phyloP scores from a whole-genome alignment of 2,113 vertebrate genomes.

The Anoura caudifer region DNA sequence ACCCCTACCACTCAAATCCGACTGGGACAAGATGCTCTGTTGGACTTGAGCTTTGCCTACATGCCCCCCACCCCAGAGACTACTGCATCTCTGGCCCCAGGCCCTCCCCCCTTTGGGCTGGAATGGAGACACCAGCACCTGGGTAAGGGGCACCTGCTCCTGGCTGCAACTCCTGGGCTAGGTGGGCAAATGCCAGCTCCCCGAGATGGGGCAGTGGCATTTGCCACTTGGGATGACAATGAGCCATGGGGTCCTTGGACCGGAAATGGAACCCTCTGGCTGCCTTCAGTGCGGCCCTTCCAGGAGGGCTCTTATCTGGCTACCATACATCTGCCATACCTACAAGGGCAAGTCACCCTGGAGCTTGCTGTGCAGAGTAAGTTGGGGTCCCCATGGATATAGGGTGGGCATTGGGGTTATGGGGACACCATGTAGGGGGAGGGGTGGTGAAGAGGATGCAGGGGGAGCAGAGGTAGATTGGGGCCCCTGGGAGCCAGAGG shows the following conservation, averaged over 20 bases:
- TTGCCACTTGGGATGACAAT: conserved; percentile 74
- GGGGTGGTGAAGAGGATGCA: background rate
- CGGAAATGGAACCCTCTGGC: conserved; percentile 85
- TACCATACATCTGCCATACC: conserved; percentile 85
- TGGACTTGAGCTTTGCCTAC: conserved; percentile 84
- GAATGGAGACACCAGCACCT: conserved; percentile 91
- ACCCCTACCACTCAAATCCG: conserved; percentile 70
- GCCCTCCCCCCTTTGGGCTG: conserved; percentile 83
- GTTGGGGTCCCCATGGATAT: conserved; percentile 36
- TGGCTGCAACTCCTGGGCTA: conserved; percentile 82
- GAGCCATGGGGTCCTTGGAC: conserved; percentile 73
- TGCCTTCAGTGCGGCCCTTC: conserved; percentile 78
- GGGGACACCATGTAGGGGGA: background rate
- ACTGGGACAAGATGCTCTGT: conserved; percentile 78
- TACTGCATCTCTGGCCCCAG: conserved; percentile 47
- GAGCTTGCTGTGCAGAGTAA: conserved; percentile 86
- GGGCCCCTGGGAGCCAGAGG: conserved; percentile 39
- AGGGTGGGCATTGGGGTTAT: conserved; percentile 79
- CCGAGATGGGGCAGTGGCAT: conserved; percentile 78
- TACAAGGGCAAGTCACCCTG: conserved; percentile 87
- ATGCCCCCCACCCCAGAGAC: conserved; percentile 64
- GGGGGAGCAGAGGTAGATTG: background rate
- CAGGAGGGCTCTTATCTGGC: conserved; percentile 90
- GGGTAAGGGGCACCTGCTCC: conserved; percentile 84
- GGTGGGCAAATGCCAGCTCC: conserved; percentile 72